These are phyloP conservation scores for Dicerorhinus sumatrensis DNA, from an alignment of 2,113 vertebrate species.

Conservation along the genomic window DNA sequence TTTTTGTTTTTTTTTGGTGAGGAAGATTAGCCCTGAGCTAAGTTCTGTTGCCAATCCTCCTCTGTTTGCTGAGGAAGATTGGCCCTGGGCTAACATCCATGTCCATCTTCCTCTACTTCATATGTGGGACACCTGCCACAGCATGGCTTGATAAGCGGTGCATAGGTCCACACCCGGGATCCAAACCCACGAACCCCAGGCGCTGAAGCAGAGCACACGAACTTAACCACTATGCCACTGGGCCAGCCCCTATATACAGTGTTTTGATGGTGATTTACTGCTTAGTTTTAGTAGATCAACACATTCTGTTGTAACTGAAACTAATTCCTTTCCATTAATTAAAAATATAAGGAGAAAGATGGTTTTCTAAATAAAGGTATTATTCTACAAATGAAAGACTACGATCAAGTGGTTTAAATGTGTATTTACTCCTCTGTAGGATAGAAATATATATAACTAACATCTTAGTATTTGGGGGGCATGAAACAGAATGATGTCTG, in stretches of 20 bases:
- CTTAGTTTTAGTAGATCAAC: neutral
- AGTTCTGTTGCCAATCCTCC: too few species aligned
- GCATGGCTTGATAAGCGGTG: too few species aligned
- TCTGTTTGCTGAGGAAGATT: too few species aligned
- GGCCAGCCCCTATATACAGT: neutral
- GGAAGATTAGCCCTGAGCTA: too few species aligned
- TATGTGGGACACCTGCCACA: too few species aligned
- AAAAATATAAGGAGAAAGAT: neutral
- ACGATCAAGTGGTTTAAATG: neutral
- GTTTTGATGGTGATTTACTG: neutral
- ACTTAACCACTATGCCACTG: too few species aligned
- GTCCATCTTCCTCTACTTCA: too few species aligned
- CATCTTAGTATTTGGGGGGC: neutral
- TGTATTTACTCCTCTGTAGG: neutral
- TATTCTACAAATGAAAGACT: neutral
- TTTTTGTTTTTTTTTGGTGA: too few species aligned
- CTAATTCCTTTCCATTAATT: conserved; percentile 9
- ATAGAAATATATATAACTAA: neutral
- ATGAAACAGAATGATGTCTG: neutral
- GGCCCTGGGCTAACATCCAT: too few species aligned
- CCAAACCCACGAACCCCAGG: too few species aligned
- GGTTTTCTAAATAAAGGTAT: neutral
- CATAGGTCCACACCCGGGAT: too few species aligned
- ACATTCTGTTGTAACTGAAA: neutral
- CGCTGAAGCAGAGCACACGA: too few species aligned